phyloP scores from a whole-genome alignment of 2,888 invertebrate genomes.

The Acrocyrtus sp. region DNA sequence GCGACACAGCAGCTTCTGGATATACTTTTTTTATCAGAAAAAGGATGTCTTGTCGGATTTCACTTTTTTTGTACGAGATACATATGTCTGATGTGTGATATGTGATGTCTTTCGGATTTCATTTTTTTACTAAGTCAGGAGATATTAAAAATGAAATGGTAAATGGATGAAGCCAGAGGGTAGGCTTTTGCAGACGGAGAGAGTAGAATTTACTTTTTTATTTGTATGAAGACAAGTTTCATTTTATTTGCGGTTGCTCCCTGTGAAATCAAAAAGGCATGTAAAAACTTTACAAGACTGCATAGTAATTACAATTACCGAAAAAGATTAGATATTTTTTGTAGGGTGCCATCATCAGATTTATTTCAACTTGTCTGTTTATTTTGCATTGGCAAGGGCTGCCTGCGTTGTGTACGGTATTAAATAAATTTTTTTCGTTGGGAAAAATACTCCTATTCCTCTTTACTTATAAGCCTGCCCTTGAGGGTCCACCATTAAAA shows the following conservation, averaged over 20 bases:
- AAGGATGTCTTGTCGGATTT: constrained; percentile 12
- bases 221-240: not conserved
- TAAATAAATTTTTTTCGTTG: too few species aligned
- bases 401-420: too few species aligned
- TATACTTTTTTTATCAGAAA: constrained; percentile 15
- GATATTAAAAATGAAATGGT: not conserved
- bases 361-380: not conserved
- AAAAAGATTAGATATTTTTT: too few species aligned
- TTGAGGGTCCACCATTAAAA: constrained; percentile 1
- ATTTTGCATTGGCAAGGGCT: too few species aligned
- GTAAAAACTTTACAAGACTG: too few species aligned
- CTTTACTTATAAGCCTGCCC: constrained; percentile 8
- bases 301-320: too few species aligned
- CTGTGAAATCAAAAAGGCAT: too few species aligned
- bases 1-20: not conserved
- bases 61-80: not conserved
- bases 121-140: not conserved
- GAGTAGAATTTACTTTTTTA: not conserved
- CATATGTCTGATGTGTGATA: not conserved
- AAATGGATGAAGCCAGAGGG: too few species aligned
- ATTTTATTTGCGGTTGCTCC: not conserved
- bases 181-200: too few species aligned
- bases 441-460: not conserved
- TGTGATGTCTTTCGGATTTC: constrained; percentile 10
- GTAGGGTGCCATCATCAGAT: not conserved